phyloP scores from a whole-genome alignment of 2,888 invertebrate species.

The Ormyrus nitidulus region DNA sequence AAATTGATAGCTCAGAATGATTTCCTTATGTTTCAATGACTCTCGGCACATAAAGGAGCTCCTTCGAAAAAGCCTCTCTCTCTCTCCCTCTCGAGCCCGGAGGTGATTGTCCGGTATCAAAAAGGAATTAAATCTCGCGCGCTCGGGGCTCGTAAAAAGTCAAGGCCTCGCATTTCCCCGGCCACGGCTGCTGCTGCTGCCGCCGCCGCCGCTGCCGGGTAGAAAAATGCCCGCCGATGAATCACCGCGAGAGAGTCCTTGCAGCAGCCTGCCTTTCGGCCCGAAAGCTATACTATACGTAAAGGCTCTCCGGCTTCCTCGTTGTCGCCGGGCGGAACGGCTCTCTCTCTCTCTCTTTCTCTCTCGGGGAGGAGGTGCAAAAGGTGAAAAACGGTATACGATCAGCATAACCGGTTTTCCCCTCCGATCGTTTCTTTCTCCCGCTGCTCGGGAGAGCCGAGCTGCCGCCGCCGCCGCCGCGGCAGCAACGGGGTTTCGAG shows the following conservation, averaged over 20 bases:
- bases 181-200: neutral
- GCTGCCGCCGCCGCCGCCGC: neutral
- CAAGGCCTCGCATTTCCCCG: conserved; percentile 8
- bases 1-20: too few species aligned
- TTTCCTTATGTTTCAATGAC: too few species aligned
- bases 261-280: neutral
- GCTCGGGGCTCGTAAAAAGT: conserved; percentile 15
- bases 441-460: neutral
- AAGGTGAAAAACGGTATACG: conserved; percentile 70
- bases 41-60: too few species aligned
- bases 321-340: conserved; percentile 40
- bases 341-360: conserved; percentile 25
- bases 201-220: neutral
- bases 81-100: too few species aligned
- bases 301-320: conserved; percentile 28
- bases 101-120: conserved; percentile 12
- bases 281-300: neutral
- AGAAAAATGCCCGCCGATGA: neutral
- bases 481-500: conserved; percentile 17
- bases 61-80: too few species aligned
- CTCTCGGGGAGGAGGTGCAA: conserved; percentile 63
- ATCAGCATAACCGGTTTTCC: conserved; percentile 71
- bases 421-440: conserved; percentile 38
- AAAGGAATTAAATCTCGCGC: conserved; percentile 3
- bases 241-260: neutral